Evolutionary conservation across 2,888 invertebrate genomes (phyloP).

Genomic region (Thumatha senex): DNA sequence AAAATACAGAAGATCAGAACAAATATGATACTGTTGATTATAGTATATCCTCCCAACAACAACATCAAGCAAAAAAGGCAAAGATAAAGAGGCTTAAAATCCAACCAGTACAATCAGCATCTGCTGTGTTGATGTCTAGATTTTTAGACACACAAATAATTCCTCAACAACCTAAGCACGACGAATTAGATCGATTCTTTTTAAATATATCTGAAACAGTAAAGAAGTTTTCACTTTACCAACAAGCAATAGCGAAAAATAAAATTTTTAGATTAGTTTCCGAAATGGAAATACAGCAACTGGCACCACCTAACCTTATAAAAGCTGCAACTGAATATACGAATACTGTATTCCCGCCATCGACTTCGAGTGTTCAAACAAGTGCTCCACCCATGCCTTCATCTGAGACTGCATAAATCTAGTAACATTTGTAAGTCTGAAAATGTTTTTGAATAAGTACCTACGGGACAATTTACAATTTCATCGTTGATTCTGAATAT

Average conservation of each 20-base stretch:
- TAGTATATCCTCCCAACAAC: slow-evolving; percentile 5
- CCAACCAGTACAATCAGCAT: slow-evolving; percentile 6
- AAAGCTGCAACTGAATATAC: neutral
- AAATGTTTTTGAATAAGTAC: neutral
- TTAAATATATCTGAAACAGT: slow-evolving; percentile 28
- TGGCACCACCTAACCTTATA: slow-evolving; percentile 5
- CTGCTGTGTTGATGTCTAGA: slow-evolving; percentile 17
- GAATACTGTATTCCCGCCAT: slow-evolving; percentile 15
- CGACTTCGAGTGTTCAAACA: slow-evolving; percentile 11
- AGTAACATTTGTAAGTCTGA: slow-evolving; percentile 8
- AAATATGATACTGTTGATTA: no score
- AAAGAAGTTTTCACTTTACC: slow-evolving; percentile 25
- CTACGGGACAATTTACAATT: no score
- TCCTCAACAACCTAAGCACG: slow-evolving; percentile 4
- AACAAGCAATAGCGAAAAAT: slow-evolving; percentile 26
- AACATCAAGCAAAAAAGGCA: slow-evolving; percentile 8
- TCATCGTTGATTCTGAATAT: no score
- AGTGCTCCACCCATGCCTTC: slow-evolving; percentile 15
- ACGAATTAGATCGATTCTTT: slow-evolving; percentile 16
- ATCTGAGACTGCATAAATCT: slow-evolving; percentile 8
- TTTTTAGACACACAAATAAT: slow-evolving; percentile 9
- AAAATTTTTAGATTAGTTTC: slow-evolving; percentile 22
- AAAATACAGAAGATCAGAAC: slow-evolving; percentile 5
- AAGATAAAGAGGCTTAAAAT: slow-evolving; percentile 11
- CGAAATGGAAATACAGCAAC: slow-evolving; percentile 21